Evolutionary conservation across 2,888 invertebrate genomes (phyloP).

Genomic region (Mythimna loreyi): DNA sequence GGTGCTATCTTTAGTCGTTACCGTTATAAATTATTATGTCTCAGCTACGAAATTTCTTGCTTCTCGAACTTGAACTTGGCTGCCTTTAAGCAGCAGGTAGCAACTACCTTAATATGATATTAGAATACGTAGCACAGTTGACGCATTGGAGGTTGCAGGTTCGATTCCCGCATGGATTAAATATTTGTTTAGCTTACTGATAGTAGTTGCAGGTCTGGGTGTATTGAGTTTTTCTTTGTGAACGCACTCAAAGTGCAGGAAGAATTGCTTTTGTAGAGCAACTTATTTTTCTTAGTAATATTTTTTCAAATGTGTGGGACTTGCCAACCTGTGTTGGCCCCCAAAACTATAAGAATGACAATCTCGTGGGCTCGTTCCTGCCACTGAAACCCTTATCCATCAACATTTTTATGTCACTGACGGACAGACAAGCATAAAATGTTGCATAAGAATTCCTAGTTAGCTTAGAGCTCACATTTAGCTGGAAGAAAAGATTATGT

Average conservation of each 20-base stretch:
- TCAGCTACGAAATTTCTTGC: constrained; percentile 4
- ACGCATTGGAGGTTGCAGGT: background rate
- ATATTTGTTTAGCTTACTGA: too few relatives aligned
- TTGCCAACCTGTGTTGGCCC: background rate
- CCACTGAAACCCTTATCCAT: background rate
- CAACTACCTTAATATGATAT: background rate
- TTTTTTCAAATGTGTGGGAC: background rate
- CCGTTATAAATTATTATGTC: constrained; percentile 24
- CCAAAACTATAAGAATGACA: background rate
- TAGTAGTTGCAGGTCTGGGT: too few relatives aligned
- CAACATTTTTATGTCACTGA: background rate
- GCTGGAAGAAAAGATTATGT: too few relatives aligned
- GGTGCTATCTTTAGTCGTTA: constrained; percentile 6
- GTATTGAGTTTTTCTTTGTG: too few relatives aligned
- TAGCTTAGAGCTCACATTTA: too few relatives aligned
- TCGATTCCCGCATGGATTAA: too few relatives aligned
- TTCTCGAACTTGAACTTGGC: constrained; percentile 44
- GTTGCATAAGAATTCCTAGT: too few relatives aligned
- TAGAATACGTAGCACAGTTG: background rate
- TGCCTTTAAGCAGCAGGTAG: constrained; percentile 5
- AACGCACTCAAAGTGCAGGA: too few relatives aligned
- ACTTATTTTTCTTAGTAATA: too few relatives aligned
- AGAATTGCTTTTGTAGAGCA: too few relatives aligned
- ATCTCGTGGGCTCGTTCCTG: too few relatives aligned
- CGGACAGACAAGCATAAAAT: background rate